Evolutionary conservation across 2,113 vertebrate species (phyloP), one percentile per base, ranked within the genome.

Genomic region (Varanus salvator): DNA sequence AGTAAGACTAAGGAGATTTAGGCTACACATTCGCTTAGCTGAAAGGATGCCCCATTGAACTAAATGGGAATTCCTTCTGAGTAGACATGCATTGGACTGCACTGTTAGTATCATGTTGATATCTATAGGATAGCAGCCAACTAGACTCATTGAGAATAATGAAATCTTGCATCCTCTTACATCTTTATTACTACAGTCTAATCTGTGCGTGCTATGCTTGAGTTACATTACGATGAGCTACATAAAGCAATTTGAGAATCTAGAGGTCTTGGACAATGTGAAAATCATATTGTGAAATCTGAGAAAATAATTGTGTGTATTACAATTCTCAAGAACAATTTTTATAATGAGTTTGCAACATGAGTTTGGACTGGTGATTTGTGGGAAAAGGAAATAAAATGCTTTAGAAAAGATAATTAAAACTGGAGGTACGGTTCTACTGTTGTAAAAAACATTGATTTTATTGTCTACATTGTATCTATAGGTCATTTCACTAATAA

Each of bases 291-390:
- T 95, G 91, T 91, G 86, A 94, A 90, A 91, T 90, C 87, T 91
- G 89, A 88, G 48, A 92, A 93, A 91, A 48, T 86, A 15, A 72
- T 14, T 1, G 15, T 91, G 81, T 34, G 31, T 94, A 92, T 93
- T 88, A 80, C 0, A 19, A 88, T 93, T 91, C 44, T 48, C 87
- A 91, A 87, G 77, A 88, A 90, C 90, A 84, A 3, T 3, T 93
- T 80, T 92, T 76, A 91, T 69, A 90, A 89, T 94, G 92, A 93
- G 89, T 94, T 92, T 92, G 90, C 92, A 44, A 54, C 60, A 87
- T 8, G 64, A 14, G 7, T 3, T 1, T 84, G 34, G 1, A 31
- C 52, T 94, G 87, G 87, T 8, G 60, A 88, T 86, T 27, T 52
- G 54, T 7, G 54, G 44, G 0, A 85, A 91, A 92, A 92, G 19